phyloP scores from a whole-genome alignment of 2,797 vertebrate species.

The Rhabdomys pumilio region DNA sequence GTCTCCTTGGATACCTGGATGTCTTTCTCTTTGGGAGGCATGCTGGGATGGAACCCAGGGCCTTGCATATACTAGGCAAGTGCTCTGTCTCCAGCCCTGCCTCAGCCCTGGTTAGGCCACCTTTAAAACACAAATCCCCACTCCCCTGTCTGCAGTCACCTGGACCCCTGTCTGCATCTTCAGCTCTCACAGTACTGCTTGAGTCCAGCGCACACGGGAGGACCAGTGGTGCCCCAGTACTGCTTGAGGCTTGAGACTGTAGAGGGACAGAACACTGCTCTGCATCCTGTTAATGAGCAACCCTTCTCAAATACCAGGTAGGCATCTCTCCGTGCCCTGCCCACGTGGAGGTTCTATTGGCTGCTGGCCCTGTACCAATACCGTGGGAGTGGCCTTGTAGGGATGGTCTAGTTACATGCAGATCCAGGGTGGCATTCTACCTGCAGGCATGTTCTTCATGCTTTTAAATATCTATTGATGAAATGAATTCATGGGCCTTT shows the following conservation, averaged over 20 bases:
- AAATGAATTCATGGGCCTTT: not conserved
- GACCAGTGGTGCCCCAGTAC: not conserved
- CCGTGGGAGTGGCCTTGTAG: not conserved
- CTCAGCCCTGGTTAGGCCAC: not conserved
- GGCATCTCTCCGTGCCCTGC: not conserved
- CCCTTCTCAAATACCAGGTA: not conserved
- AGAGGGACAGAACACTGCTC: not conserved
- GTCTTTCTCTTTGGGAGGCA: not conserved
- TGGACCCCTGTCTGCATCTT: not conserved
- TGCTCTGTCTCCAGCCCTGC: not conserved
- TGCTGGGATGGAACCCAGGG: not conserved
- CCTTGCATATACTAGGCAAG: not conserved
- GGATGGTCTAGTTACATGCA: not conserved
- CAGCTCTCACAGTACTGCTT: not conserved
- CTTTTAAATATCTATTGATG: constrained; percentile 18
- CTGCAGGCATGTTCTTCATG: not conserved
- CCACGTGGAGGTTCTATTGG: rapidly evolving
- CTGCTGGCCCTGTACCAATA: not conserved
- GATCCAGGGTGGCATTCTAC: not conserved
- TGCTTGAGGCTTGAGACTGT: not conserved
- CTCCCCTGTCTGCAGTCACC: not conserved
- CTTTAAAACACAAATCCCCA: not conserved
- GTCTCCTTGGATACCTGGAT: too few relatives aligned
- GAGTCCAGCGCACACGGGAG: rapidly evolving
- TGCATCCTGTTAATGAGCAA: not conserved